Conservation (phyloP, 2,888 invertebrate genomes). For the Agrotis clavis region DNA sequence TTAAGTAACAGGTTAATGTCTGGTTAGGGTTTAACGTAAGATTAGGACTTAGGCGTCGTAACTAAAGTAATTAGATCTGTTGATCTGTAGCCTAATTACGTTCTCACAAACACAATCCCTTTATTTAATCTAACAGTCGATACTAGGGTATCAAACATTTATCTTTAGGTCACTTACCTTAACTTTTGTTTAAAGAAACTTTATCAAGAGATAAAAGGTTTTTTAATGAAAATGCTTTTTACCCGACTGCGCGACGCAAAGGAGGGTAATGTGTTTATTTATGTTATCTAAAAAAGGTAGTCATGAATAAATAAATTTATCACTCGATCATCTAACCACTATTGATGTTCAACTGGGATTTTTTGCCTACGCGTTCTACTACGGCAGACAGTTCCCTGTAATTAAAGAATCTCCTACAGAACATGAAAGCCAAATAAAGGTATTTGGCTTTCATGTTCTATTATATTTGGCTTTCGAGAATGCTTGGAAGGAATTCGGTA, state of each 20-base stretch:
- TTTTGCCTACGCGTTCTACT: not conserved
- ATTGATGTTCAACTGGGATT: not conserved
- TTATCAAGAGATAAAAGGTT: no score
- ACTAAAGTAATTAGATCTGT: slow-evolving; percentile 23
- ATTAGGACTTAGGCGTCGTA: not conserved
- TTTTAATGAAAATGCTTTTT: no score
- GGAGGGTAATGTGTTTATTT: no score
- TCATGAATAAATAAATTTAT: no score
- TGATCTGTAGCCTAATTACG: not conserved
- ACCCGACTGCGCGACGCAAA: no score
- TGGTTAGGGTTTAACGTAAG: slow-evolving; percentile 18
- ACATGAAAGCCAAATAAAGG: not conserved
- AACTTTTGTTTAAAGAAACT: no score
- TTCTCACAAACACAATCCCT: not conserved
- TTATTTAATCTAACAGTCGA: not conserved
- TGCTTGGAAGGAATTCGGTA: slow-evolving; percentile 1
- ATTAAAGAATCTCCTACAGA: slow-evolving; percentile 1
- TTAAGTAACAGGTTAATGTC: slow-evolving; percentile 1
- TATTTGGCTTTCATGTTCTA: no score
- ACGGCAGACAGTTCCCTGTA: not conserved
- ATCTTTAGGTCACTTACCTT: no score
- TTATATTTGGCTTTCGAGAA: no score
- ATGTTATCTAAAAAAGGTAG: no score
- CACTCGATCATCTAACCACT: not conserved
- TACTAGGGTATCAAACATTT: no score